Percentiles rank a stretch among this genome's conserved stretches.
Conservation (phyloP, 30 jellyfish, hydroid and myxozoan species). For the Cassiopea xamachana region DNA sequence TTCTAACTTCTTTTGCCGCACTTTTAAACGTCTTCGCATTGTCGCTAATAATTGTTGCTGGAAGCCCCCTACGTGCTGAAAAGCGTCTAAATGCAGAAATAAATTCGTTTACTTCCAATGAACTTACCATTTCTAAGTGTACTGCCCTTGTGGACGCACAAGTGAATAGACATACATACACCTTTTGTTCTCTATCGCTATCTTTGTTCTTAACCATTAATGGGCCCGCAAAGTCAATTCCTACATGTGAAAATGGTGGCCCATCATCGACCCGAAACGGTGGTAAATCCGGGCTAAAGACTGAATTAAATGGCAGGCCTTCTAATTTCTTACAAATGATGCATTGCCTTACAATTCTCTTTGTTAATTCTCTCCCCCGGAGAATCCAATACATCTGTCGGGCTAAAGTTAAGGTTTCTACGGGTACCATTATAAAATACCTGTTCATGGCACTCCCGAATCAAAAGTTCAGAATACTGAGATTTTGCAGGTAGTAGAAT, state of each 20-base stretch:
- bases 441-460: slow-evolving; percentile 29
- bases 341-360: background rate
- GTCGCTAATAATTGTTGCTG: slow-evolving; percentile 36
- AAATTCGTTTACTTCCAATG: slow-evolving; percentile 27
- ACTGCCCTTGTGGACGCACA: slow-evolving; percentile 75
- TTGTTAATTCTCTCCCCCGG: slow-evolving; percentile 46
- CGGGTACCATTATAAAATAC: slow-evolving; percentile 47
- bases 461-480: background rate
- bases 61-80: slow-evolving; percentile 42
- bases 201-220: background rate
- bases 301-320: background rate
- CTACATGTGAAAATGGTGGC: slow-evolving; percentile 56
- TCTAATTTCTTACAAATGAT: slow-evolving; percentile 1
- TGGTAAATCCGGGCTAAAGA: slow-evolving; percentile 30
- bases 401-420: slow-evolving; percentile 22
- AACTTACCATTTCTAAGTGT: slow-evolving; percentile 30
- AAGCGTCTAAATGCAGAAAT: slow-evolving; percentile 32
- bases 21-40: slow-evolving; percentile 53
- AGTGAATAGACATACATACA: slow-evolving; percentile 49
- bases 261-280: slow-evolving; percentile 39
- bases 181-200: background rate
- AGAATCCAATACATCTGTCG: slow-evolving; percentile 53
- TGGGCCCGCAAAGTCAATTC: slow-evolving; percentile 72
- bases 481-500: slow-evolving; percentile 24
- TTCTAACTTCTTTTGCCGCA: slow-evolving; percentile 30